Conservation (phyloP, 2,113 vertebrate species). For the Lutjanus erythropterus region DNA sequence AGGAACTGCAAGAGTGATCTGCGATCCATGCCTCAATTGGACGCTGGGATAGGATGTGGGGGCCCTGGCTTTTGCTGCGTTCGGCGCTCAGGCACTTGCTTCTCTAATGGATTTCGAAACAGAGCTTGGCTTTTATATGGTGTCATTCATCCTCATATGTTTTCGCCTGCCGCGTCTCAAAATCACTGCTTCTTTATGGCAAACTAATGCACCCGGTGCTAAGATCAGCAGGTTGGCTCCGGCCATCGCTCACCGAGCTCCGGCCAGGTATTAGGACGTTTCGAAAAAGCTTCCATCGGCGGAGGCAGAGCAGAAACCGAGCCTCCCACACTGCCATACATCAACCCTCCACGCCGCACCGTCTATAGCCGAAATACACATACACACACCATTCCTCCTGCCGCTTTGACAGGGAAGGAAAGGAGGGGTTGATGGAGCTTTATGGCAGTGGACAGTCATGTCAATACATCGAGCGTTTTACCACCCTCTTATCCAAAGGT, state of each 20-base stretch:
- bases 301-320: constrained; percentile 44
- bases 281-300: constrained; percentile 52
- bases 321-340: constrained; percentile 68
- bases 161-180: constrained; percentile 72
- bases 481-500: constrained; percentile 66
- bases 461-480: constrained; percentile 68
- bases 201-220: constrained; percentile 78
- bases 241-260: constrained; percentile 69
- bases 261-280: constrained; percentile 60
- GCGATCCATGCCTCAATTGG: constrained; percentile 49
- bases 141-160: constrained; percentile 83
- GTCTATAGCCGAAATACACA: constrained; percentile 41
- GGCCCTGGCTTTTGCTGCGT: constrained; percentile 34
- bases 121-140: constrained; percentile 77
- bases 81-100: constrained; percentile 45
- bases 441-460: constrained; percentile 61
- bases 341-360: constrained; percentile 42
- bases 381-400: constrained; percentile 18
- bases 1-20: constrained; percentile 54
- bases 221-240: constrained; percentile 76
- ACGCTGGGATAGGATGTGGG: constrained; percentile 35
- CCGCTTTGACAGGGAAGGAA: constrained; percentile 51
- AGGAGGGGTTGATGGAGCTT: constrained; percentile 64
- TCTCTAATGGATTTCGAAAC: constrained; percentile 79
- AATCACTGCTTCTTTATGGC: constrained; percentile 81